phyloP scores from a whole-genome alignment of 2,888 invertebrate genomes.

The Scaptodrosophila latifasciaeformis region DNA sequence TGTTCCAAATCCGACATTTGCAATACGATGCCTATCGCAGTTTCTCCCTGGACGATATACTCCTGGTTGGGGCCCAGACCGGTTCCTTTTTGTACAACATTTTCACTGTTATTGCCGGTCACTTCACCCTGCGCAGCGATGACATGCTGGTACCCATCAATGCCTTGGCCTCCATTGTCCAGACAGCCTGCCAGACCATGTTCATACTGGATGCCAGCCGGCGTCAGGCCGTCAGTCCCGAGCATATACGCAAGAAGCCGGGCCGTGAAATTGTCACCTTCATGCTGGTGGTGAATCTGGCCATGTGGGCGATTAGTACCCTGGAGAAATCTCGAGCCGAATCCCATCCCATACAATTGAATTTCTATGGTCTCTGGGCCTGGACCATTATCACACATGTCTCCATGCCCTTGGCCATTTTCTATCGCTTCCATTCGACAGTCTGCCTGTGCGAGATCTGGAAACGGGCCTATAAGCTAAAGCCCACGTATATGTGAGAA shows the following conservation, averaged over 20 bases:
- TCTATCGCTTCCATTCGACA: slow-evolving; percentile 95
- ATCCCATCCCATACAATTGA: slow-evolving; percentile 92
- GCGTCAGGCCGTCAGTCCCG: slow-evolving; percentile 86
- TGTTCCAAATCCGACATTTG: slow-evolving; percentile 89
- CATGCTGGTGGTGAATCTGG: slow-evolving; percentile 90
- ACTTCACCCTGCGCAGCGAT: slow-evolving; percentile 88
- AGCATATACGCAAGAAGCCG: slow-evolving; percentile 90
- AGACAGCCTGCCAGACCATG: slow-evolving; percentile 92
- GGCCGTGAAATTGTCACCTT: slow-evolving; percentile 96
- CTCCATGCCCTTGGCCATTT: slow-evolving; percentile 93
- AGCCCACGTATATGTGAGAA: slow-evolving; percentile 87
- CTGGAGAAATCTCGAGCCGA: slow-evolving; percentile 93
- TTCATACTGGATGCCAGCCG: slow-evolving; percentile 93
- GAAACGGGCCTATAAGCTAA: slow-evolving; percentile 96
- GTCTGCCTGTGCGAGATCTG: slow-evolving; percentile 97
- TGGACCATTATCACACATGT: slow-evolving; percentile 97
- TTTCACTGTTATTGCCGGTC: slow-evolving; percentile 94
- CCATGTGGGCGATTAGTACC: slow-evolving; percentile 96
- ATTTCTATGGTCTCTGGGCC: slow-evolving; percentile 94
- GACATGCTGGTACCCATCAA: slow-evolving; percentile 88
- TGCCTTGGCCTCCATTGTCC: slow-evolving; percentile 88
- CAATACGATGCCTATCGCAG: slow-evolving; percentile 89
- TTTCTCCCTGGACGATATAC: slow-evolving; percentile 90
- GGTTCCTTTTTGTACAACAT: slow-evolving; percentile 96
- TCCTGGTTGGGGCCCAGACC: slow-evolving; percentile 93